phyloP scores from a whole-genome alignment of 2,888 invertebrate species.

The Galeruca laticollis region DNA sequence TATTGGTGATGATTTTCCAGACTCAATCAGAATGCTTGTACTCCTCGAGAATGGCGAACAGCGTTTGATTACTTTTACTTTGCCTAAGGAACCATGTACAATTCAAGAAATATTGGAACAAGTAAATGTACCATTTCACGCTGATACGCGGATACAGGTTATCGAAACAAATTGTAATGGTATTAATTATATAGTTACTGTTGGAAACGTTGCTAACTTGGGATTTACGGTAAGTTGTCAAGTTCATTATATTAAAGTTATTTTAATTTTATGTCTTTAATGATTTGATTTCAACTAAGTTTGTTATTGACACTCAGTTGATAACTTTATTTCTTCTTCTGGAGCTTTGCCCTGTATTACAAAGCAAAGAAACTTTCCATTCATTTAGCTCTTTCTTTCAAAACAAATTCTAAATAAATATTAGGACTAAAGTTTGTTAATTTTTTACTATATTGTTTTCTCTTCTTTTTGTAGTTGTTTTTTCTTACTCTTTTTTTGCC shows the following conservation, averaged over 20 bases:
- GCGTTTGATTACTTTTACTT: constrained; percentile 83
- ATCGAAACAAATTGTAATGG: constrained; percentile 80
- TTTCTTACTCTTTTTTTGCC: no score
- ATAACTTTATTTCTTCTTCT: no score
- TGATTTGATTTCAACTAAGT: no score
- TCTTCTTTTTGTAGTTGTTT: no score
- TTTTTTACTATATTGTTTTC: no score
- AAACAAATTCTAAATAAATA: no score
- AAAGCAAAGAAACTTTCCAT: no score
- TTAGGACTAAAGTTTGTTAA: no score
- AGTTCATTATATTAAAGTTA: neutral
- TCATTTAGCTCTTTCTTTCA: no score
- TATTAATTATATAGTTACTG: constrained; percentile 84
- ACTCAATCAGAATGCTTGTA: constrained; percentile 84
- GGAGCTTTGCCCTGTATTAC: no score
- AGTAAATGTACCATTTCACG: constrained; percentile 78
- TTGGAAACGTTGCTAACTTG: constrained; percentile 66
- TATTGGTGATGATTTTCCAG: constrained; percentile 69
- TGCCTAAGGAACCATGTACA: constrained; percentile 85
- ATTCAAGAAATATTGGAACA: constrained; percentile 86
- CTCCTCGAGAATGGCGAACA: constrained; percentile 83
- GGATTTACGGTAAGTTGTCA: constrained; percentile 44
- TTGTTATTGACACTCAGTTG: no score
- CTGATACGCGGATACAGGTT: constrained; percentile 80
- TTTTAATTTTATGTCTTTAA: neutral